Evolutionary conservation across 2,888 invertebrate species (phyloP).

Genomic region (Strigamia maritima): DNA sequence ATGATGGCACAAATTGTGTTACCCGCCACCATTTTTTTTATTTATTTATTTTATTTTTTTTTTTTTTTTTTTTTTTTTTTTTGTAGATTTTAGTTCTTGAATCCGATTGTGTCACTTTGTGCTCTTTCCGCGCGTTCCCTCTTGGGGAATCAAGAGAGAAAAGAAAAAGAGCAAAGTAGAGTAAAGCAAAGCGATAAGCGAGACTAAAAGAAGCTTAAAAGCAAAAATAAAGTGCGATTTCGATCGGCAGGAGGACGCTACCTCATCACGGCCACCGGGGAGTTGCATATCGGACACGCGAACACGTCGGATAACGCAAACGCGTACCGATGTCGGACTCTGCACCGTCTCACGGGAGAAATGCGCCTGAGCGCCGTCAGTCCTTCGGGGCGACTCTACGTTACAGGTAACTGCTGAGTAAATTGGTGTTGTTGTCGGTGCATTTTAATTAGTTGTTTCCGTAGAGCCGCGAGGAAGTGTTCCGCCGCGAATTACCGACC

Average conservation of each 20-base stretch:
- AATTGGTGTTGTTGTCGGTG: not conserved
- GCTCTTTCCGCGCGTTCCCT: conserved; percentile 9
- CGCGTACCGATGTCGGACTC: conserved; percentile 75
- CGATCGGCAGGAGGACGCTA: conserved; percentile 44
- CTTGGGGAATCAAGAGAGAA: not conserved
- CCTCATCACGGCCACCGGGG: conserved; percentile 69
- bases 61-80: not conserved
- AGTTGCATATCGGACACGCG: conserved; percentile 76
- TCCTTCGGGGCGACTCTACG: conserved; percentile 60
- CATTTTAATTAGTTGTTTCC: conserved; percentile 26
- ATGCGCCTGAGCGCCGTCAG: conserved; percentile 68
- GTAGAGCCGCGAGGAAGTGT: conserved; percentile 42
- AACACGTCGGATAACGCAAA: conserved; percentile 73
- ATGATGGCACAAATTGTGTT: conserved; percentile 34
- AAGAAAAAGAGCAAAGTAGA: not conserved
- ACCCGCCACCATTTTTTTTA: not conserved
- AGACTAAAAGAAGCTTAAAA: not conserved
- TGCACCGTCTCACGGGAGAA: conserved; percentile 75
- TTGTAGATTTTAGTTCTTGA: not conserved
- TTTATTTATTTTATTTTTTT: not conserved
- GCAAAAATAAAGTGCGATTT: conserved; percentile 17
- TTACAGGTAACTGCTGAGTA: conserved; percentile 61
- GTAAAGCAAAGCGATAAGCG: conserved; percentile 20
- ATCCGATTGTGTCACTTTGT: conserved; percentile 31
- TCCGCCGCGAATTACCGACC: conserved; percentile 41